Percentiles rank a stretch among this genome's conserved stretches.
These are phyloP conservation scores for Periophthalmodon schlosseri DNA, from an alignment of 2,113 vertebrate genomes.

Conservation along the genomic window DNA sequence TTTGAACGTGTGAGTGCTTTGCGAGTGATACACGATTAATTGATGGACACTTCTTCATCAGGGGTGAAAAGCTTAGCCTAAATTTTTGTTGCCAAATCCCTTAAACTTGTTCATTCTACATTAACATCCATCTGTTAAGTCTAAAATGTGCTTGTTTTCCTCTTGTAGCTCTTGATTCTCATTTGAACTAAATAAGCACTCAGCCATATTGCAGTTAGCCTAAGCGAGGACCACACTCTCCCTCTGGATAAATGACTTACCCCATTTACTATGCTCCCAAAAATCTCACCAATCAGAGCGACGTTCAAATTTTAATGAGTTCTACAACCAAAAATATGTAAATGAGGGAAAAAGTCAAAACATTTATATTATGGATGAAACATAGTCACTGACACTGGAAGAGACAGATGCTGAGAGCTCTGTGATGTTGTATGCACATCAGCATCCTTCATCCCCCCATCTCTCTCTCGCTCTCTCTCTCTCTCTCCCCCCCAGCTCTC, in stretches of 20 bases:
- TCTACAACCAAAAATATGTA: conserved; percentile 8
- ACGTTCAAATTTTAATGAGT: conserved; percentile 17
- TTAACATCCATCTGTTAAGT: neutral
- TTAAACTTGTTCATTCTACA: neutral
- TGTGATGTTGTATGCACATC: conserved; percentile 75
- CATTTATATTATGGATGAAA: neutral
- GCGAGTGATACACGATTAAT: too few species aligned
- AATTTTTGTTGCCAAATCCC: neutral
- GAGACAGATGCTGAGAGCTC: conserved; percentile 74
- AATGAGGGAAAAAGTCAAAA: conserved; percentile 16
- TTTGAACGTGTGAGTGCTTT: neutral
- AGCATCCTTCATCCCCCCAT: conserved; percentile 64
- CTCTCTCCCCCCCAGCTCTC: conserved; percentile 38
- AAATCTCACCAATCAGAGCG: conserved; percentile 16
- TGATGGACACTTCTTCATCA: neutral
- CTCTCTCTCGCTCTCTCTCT: conserved; percentile 32
- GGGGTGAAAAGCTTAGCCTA: neutral
- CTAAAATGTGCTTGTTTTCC: conserved; percentile 15
- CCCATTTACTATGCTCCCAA: conserved; percentile 44
- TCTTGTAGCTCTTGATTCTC: conserved; percentile 22
- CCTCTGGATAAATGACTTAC: conserved; percentile 61
- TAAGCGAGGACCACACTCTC: conserved; percentile 55
- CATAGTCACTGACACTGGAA: conserved; percentile 26
- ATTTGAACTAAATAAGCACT: conserved; percentile 62
- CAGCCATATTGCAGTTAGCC: conserved; percentile 59